Evolutionary conservation across 1,140 invertebrate genomes (phyloP).

Genomic region (Copidosoma floridanum): DNA sequence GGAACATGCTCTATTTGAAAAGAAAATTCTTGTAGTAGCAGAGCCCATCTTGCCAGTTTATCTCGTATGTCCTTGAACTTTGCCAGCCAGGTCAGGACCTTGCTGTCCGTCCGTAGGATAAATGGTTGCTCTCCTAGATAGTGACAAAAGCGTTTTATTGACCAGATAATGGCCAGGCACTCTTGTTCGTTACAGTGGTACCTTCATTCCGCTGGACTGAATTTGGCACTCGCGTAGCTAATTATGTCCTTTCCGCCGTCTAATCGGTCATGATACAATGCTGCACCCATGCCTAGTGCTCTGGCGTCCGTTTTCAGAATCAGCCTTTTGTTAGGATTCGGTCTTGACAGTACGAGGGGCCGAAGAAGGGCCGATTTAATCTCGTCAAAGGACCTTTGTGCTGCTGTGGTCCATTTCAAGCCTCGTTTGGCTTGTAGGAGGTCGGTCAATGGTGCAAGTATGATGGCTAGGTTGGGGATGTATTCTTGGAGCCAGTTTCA

Average conservation of each 20-base stretch:
- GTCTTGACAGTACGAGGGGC: too few relatives aligned
- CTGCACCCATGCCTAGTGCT: conserved; percentile 27
- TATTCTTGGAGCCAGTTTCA: too few relatives aligned
- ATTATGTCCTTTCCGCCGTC: conserved; percentile 2
- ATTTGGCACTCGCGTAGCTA: conserved; percentile 25
- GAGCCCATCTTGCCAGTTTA: conserved; percentile 30
- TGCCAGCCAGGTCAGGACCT: not conserved
- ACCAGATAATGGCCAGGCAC: conserved; percentile 36
- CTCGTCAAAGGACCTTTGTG: too few relatives aligned
- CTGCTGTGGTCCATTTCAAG: too few relatives aligned
- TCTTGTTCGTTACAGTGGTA: conserved; percentile 33
- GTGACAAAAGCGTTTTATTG: conserved; percentile 30
- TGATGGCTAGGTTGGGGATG: too few relatives aligned
- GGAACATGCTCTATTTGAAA: conserved; percentile 35
- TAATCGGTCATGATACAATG: conserved; percentile 18
- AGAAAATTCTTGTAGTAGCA: conserved; percentile 35
- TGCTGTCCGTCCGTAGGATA: not conserved
- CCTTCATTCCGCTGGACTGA: conserved; percentile 4
- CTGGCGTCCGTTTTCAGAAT: conserved; percentile 30
- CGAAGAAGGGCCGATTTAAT: too few relatives aligned
- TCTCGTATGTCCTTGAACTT: not conserved
- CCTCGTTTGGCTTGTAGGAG: too few relatives aligned
- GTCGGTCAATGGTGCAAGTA: too few relatives aligned
- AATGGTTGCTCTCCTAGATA: not conserved
- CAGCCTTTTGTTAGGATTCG: too few relatives aligned